These are phyloP conservation scores for Clavelina lepadiformis DNA, from an alignment of 23 tunicate species.

Conservation along the genomic window DNA sequence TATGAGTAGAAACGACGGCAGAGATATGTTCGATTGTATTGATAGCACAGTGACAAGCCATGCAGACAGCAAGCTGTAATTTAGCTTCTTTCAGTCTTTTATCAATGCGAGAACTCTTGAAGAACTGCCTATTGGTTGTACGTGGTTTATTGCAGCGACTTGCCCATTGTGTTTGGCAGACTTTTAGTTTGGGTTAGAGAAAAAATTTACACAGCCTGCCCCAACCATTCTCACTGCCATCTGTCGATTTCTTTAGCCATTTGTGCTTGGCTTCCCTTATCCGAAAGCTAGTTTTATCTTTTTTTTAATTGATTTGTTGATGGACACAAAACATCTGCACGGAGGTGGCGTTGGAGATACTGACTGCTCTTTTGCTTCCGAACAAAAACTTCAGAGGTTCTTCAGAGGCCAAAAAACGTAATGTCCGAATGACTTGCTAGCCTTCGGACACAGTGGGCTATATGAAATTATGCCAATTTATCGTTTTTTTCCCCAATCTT, in stretches of 20 bases:
- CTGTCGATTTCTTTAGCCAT: background rate
- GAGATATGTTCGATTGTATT: constrained; percentile 3
- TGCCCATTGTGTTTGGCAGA: background rate
- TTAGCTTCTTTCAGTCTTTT: constrained; percentile 4
- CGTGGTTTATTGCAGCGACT: constrained; percentile 5
- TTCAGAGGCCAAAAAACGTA: no score
- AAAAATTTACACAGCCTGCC: constrained; percentile 5
- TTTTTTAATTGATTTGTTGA: no score
- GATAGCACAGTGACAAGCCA: constrained; percentile 3
- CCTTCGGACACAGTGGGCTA: no score
- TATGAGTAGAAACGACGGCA: background rate
- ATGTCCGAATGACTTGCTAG: no score
- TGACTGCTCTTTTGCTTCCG: no score
- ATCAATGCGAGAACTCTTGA: background rate
- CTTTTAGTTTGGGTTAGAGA: constrained; percentile 4
- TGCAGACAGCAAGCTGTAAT: constrained; percentile 14
- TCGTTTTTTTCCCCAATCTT: no score
- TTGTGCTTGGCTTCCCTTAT: constrained; percentile 4
- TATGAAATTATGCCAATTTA: no score
- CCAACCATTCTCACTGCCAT: constrained; percentile 1
- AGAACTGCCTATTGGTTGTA: constrained; percentile 5
- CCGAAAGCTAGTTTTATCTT: no score
- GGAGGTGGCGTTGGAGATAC: no score
- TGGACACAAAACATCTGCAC: no score
- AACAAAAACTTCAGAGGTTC: no score